Percentiles rank a stretch among this genome's conserved stretches.
phyloP scores from a whole-genome alignment of 1,140 invertebrate genomes.

The Caenorhabditis latens region DNA sequence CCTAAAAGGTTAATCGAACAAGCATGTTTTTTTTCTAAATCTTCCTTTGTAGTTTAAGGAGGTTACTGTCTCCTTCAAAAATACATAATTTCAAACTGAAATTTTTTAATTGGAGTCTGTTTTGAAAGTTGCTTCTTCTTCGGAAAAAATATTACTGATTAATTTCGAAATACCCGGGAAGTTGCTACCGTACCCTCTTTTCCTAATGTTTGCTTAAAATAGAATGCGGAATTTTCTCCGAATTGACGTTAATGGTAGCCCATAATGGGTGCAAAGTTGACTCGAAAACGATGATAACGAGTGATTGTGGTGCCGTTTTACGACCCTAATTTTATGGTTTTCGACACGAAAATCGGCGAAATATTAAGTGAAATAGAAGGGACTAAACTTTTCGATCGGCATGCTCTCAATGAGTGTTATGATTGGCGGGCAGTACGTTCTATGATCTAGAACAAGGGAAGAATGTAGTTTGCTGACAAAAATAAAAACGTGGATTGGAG shows the following conservation, averaged over 20 bases:
- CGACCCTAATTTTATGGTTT: slow-evolving; percentile 6
- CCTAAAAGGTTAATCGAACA: not conserved
- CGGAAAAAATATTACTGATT: not conserved
- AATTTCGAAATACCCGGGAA: too few species aligned
- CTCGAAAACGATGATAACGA: slow-evolving; percentile 11
- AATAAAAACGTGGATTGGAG: not conserved
- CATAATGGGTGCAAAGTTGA: slow-evolving; percentile 46
- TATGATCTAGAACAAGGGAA: not conserved
- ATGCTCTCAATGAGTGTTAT: slow-evolving; percentile 28
- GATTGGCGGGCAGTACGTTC: slow-evolving; percentile 7
- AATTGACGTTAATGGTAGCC: slow-evolving; percentile 48
- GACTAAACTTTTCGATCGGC: slow-evolving; percentile 25
- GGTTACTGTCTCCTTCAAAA: too few species aligned
- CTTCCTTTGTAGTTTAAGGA: not conserved
- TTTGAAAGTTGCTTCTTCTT: not conserved
- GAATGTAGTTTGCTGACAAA: slow-evolving; percentile 4
- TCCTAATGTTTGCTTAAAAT: slow-evolving; percentile 1
- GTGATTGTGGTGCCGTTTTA: not conserved
- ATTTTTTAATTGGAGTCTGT: too few species aligned
- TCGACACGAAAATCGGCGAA: slow-evolving; percentile 29
- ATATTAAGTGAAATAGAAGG: not conserved
- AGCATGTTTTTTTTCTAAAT: not conserved
- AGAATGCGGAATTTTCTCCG: slow-evolving; percentile 42
- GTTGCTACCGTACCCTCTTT: not conserved
- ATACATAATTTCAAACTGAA: too few species aligned